These are phyloP conservation scores for Urocyon cinereoargenteus DNA, from an alignment of 2,797 vertebrate genomes.

Conservation along the genomic window DNA sequence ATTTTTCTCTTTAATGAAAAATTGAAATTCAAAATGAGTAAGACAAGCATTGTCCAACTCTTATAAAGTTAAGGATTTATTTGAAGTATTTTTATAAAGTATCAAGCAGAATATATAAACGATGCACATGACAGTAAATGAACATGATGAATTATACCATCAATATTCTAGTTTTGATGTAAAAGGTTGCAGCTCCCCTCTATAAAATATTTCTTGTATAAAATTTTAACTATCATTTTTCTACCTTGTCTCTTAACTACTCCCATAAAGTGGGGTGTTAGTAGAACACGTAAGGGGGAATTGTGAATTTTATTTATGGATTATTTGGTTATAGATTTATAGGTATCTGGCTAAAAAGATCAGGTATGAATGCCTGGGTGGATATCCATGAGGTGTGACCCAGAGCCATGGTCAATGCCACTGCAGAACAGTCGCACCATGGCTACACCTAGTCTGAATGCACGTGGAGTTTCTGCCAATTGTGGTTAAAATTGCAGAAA, in stretches of 20 bases:
- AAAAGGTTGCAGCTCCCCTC: background rate
- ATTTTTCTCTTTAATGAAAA: conserved; percentile 61
- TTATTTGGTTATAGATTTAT: conserved; percentile 39
- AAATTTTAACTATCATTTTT: conserved; percentile 35
- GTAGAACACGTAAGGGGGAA: background rate
- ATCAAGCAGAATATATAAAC: conserved; percentile 40
- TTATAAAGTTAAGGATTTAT: conserved; percentile 44
- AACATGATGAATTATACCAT: conserved; percentile 12
- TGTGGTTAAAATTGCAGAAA: background rate
- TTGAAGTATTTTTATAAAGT: conserved; percentile 32
- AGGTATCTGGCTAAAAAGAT: background rate
- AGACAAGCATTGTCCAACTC: background rate
- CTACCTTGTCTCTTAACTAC: background rate
- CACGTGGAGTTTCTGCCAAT: background rate
- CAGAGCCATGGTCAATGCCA: background rate
- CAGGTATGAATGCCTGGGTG: background rate
- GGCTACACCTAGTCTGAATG: background rate
- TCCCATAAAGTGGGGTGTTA: background rate
- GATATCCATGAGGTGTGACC: background rate
- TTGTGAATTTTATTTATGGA: background rate
- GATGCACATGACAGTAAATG: conserved; percentile 1
- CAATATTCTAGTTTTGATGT: conserved; percentile 57
- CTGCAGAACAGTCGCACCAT: rapidly evolving
- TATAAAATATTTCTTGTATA: conserved; percentile 43
- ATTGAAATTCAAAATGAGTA: conserved; percentile 54